Evolutionary conservation across 2,797 vertebrate species (phyloP).

Genomic region (Poecilia wingei): DNA sequence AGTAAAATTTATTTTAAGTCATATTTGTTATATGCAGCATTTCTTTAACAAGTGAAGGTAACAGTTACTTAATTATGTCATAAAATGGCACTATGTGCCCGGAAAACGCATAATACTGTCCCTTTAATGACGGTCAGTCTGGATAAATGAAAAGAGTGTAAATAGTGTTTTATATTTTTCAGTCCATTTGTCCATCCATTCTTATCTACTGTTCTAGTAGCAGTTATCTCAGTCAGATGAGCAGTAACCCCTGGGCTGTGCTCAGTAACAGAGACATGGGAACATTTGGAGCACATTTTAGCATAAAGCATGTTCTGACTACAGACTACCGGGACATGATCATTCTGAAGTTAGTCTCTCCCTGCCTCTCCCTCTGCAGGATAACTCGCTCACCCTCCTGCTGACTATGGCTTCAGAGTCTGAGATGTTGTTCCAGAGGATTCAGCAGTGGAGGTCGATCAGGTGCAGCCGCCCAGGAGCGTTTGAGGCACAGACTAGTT

Average conservation of each 20-base stretch:
- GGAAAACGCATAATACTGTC: no score
- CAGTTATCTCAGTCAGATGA: neutral
- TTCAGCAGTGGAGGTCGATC: slow-evolving; percentile 61
- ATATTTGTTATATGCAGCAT: no score
- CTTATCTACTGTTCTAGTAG: neutral
- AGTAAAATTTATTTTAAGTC: no score
- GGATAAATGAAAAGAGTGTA: no score
- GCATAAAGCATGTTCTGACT: neutral
- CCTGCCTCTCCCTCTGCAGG: slow-evolving; percentile 42
- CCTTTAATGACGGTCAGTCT: no score
- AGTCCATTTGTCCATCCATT: neutral
- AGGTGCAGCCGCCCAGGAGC: slow-evolving; percentile 9
- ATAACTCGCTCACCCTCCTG: slow-evolving; percentile 57
- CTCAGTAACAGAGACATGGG: neutral
- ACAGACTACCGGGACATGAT: neutral
- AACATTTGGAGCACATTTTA: neutral
- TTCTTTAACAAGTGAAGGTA: no score
- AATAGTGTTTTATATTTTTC: neutral
- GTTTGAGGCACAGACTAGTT: neutral
- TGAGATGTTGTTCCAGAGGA: slow-evolving; percentile 63
- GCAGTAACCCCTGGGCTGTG: neutral
- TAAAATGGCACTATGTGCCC: no score
- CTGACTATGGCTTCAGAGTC: slow-evolving; percentile 63
- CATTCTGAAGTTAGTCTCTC: neutral
- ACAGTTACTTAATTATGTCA: no score